Evolutionary conservation across 2,113 vertebrate genomes (phyloP), one percentile per base, ranked within the genome.

Genomic region (Meles meles): DNA sequence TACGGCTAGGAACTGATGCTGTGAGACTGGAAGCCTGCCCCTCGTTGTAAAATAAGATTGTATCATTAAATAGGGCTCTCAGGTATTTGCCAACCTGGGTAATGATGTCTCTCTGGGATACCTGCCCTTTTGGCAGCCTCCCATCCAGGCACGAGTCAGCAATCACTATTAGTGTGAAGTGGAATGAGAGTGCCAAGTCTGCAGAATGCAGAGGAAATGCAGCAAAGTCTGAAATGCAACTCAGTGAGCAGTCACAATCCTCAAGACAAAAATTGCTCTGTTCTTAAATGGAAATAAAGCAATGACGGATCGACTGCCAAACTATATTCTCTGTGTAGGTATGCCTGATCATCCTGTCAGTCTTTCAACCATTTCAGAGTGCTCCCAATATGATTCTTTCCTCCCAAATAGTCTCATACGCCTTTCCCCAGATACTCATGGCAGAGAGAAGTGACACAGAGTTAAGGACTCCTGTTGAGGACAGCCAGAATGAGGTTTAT

Each of bases 21-120:
- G 85, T 87, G 92, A 97, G 83, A 90, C 92, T 96, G 65, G 96
- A 96, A 94, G 80, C 2, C 76, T 94, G 71, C 94, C 76, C n/a
- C 87, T 37, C 39, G 81, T 92, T 96, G 84, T 90, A 98, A 96
- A 96, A 85, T 95, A 93, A 97, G 96, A 98, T 79, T 93, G 93
- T 96, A 95, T 97, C 97, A 96, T 97, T 96, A 97, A 96, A 88
- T 88, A 9, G 37, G 95, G 71, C 87, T 96, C 97, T 96, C 96
- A 96, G 95, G 90, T 97, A 97, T 97, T 97, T 96, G 89, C 96
- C 97, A 98, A 94, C 93, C 87, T 96, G 96, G 90, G 96, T 97
- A 97, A 98, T 96, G 96, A 97, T 97, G 98, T 97, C 96, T 98
- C 97, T 79, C 96, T 94, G 93, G 97, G 97, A 96, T 88, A 90